phyloP scores from a whole-genome alignment of 2,797 vertebrate genomes.

The Tokudaia tokunoshimensis region DNA sequence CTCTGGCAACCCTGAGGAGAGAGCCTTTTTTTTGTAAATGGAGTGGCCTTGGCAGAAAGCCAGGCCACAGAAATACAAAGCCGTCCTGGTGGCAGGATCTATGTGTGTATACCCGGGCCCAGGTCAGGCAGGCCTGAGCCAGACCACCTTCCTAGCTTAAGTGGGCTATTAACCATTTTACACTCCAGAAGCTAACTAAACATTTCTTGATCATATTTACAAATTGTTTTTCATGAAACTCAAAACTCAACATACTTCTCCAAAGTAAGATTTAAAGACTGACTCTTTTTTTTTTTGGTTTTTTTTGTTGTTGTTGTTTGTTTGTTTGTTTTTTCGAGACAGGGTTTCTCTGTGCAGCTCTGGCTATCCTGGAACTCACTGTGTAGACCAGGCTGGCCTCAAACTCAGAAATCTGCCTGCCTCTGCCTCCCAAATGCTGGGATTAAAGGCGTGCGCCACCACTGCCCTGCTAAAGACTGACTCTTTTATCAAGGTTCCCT shows the following conservation, averaged over 20 bases:
- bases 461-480: neutral
- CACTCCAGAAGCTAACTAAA: slow-evolving; percentile 6
- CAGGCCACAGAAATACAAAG: neutral
- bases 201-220: neutral
- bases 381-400: too few species aligned
- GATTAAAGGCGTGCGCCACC: too few species aligned
- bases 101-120: neutral
- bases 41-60: slow-evolving; percentile 24
- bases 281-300: neutral
- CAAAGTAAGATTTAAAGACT: neutral
- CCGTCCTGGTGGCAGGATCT: neutral
- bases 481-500: neutral
- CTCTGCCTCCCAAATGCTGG: too few species aligned
- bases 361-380: too few species aligned
- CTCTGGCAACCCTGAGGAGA: neutral
- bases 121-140: neutral
- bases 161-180: neutral
- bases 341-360: too few species aligned
- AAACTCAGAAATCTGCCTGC: too few species aligned
- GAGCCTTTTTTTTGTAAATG: neutral
- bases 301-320: too few species aligned
- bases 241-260: neutral
- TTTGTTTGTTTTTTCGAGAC: too few species aligned
- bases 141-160: neutral
- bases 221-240: slow-evolving; percentile 14